These are phyloP conservation scores for Drosophila setosimentum DNA, from an alignment of 2,888 invertebrate species.

Conservation along the genomic window DNA sequence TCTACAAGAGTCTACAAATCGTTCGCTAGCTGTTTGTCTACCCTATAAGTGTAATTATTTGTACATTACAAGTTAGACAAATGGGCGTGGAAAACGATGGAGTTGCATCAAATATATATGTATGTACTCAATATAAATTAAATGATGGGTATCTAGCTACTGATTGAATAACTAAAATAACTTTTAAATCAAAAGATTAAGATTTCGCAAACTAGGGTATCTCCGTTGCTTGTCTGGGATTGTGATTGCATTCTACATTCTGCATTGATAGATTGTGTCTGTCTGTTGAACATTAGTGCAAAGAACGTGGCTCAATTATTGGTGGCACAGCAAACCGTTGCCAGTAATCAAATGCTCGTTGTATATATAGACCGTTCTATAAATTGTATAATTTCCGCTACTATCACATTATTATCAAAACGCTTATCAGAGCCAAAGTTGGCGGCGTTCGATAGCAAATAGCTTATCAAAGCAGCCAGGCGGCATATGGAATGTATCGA, in stretches of 20 bases:
- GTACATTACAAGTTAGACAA: not conserved
- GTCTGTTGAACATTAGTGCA: conserved; percentile 33
- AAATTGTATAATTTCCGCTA: conserved; percentile 67
- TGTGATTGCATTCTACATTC: conserved; percentile 21
- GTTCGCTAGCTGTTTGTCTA: conserved; percentile 15
- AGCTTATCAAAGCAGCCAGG: conserved; percentile 43
- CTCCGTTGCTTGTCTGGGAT: not conserved
- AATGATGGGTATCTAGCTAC: not conserved
- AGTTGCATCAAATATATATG: not conserved
- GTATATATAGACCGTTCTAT: conserved; percentile 49
- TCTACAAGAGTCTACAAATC: not conserved
- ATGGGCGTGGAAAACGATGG: not conserved
- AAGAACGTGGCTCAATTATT: conserved; percentile 44
- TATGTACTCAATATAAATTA: not conserved
- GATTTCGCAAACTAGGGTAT: conserved; percentile 2
- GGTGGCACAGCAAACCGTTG: conserved; percentile 21
- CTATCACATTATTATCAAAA: conserved; percentile 50
- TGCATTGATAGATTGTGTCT: conserved; percentile 17
- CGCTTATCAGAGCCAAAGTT: conserved; percentile 51
- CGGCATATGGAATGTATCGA: conserved; percentile 53
- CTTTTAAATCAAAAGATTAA: not conserved
- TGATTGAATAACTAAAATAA: not conserved
- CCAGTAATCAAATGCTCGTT: conserved; percentile 1
- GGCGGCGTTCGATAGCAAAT: conserved; percentile 41
- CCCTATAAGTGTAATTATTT: conserved; percentile 30